Base-by-base conservation (phyloP, 2,888 invertebrate genomes). In the Cryptophagus acutangulus region DNA sequence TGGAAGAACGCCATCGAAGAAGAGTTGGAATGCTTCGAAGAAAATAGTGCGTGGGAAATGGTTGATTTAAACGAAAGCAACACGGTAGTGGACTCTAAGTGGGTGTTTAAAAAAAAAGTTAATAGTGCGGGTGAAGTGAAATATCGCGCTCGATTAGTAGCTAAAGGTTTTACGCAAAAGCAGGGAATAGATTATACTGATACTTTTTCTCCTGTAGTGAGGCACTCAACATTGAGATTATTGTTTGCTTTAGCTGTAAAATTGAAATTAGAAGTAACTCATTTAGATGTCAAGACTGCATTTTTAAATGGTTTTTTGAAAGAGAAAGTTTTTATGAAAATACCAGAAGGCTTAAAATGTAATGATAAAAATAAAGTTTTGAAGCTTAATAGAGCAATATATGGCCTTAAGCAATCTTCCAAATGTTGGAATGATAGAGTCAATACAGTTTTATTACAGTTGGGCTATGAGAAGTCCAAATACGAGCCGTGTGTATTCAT, bases 261-360 rank as follows among this genome's bases (percentile, higher is more conserved):
- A 9, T 14, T 12, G 5, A 14, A 12, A 18, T 24, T 10, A 26
- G 9, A 18, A 14, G 15, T 18, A n/a, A 2, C 14, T 14, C 37
- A 37, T 9, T 16, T 37, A 10, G 37, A 37, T 29, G 25, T 37
- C 5, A 17, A 4, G 3, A 12, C n/a, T 9, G 37, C 37, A 29
- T 37, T 17, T 10, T 36, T 37, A 37, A n/a, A 15, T 29, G 26
- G 25, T 13, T 6, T 13, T 13, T n/a, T 37, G 10, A 10, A 29
- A 25, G 17, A 36, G n/a, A 26, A 36, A 36, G 24, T 36, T 1
- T 36, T 1, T 24, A 17, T 36, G 6, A 26, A 36, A 36, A 12
- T 14, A 1, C 36, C 29, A 17, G 2, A 29, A n/a, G 25, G 17
- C 3, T 29, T 29, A 17, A 26, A n/a, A n/a, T n/a, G n/a, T n/a